Evolutionary conservation across 2,797 vertebrate genomes (phyloP).

Genomic region (Chelonia mydas): DNA sequence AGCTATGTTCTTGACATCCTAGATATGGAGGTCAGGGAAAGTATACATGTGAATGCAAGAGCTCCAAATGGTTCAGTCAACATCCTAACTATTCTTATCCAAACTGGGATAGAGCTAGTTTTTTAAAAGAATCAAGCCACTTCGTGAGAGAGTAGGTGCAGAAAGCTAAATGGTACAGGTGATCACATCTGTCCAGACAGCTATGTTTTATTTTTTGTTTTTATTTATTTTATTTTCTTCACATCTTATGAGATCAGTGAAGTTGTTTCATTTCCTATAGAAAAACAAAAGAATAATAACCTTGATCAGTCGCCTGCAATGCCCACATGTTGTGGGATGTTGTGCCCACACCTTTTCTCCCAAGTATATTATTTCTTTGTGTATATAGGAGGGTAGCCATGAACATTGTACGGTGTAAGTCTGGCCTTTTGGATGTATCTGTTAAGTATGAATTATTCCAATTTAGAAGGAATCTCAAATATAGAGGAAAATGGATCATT

Average conservation of each 20-base stretch:
- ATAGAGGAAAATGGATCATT: neutral
- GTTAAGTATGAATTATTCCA: neutral
- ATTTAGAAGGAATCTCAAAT: neutral
- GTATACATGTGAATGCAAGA: neutral
- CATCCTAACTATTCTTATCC: neutral
- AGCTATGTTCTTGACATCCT: constrained; percentile 62
- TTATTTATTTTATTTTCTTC: neutral
- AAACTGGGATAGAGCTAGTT: neutral
- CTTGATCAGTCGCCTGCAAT: neutral
- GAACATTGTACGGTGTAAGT: accelerated
- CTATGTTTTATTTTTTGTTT: neutral
- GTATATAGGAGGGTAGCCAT: neutral
- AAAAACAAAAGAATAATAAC: neutral
- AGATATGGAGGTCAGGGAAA: neutral
- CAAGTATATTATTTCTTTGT: neutral
- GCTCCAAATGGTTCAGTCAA: constrained; percentile 17
- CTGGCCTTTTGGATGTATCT: accelerated
- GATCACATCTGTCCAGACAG: neutral
- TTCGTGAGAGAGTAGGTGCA: accelerated
- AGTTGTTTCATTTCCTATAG: constrained; percentile 14
- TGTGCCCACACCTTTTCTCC: neutral
- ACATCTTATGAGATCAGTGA: neutral
- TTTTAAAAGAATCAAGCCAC: constrained; percentile 3
- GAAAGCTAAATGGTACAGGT: constrained; percentile 34
- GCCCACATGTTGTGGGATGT: neutral